phyloP scores from a whole-genome alignment of 2,888 invertebrate genomes.

The Sphaeridia pumilis region DNA sequence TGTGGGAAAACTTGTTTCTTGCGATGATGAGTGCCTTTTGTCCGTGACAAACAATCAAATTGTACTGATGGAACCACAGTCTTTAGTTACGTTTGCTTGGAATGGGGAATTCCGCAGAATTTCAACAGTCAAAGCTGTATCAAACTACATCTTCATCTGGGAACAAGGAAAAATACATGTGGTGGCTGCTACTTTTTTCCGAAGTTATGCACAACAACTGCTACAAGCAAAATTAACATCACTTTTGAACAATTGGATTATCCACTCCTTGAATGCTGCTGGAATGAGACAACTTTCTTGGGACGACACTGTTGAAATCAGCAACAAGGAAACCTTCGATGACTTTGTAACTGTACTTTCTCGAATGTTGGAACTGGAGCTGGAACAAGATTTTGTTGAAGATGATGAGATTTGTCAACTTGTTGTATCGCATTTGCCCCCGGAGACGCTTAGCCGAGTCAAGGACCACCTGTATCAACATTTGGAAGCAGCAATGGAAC shows the following conservation, averaged over 20 bases:
- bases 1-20: slow-evolving; percentile 26
- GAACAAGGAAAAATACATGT: slow-evolving; percentile 26
- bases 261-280: slow-evolving; percentile 17
- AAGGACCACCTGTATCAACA: too few relatives aligned
- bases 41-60: slow-evolving; percentile 26
- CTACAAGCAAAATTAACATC: slow-evolving; percentile 22
- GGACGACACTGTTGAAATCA: too few relatives aligned
- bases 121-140: slow-evolving; percentile 27
- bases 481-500: too few relatives aligned
- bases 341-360: neutral
- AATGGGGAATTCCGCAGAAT: slow-evolving; percentile 30
- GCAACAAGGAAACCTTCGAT: neutral
- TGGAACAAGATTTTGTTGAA: slow-evolving; percentile 13
- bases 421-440: slow-evolving; percentile 13
- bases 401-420: slow-evolving; percentile 19
- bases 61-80: slow-evolving; percentile 23
- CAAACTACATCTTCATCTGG: slow-evolving; percentile 34
- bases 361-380: too few relatives aligned
- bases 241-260: slow-evolving; percentile 26
- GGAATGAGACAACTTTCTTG: too few relatives aligned
- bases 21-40: slow-evolving; percentile 24
- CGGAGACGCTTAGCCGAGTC: too few relatives aligned
- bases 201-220: slow-evolving; percentile 27
- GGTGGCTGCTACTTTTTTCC: slow-evolving; percentile 26
- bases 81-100: slow-evolving; percentile 22